These are phyloP conservation scores for Pocillopora grandis DNA, from an alignment of 92 coral and sea anemone species.

Conservation along the genomic window DNA sequence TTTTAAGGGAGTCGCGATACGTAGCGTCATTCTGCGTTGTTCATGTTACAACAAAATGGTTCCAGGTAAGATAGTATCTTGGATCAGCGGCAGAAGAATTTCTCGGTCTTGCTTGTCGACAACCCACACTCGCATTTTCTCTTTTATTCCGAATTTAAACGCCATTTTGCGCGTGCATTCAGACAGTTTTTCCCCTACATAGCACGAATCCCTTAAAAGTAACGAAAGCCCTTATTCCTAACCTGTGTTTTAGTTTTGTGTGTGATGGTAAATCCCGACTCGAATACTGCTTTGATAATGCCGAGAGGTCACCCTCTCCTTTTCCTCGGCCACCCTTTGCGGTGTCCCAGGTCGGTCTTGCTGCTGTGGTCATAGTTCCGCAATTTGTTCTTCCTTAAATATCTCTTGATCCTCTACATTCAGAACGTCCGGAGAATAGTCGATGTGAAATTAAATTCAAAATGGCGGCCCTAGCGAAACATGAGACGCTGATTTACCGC, in stretches of 20 bases:
- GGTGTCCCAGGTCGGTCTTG: conserved; percentile 98
- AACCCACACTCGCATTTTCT: no score
- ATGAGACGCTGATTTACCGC: conserved; percentile 4
- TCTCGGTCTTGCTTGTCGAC: no score
- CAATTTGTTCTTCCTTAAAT: neutral
- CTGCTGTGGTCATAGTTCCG: conserved; percentile 89
- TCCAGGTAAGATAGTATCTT: no score
- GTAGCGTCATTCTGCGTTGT: no score
- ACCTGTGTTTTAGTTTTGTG: conserved; percentile 98
- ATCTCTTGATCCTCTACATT: neutral
- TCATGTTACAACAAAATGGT: no score
- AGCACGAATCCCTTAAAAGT: no score
- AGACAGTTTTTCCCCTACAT: no score
- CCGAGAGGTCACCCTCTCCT: conserved; percentile 95
- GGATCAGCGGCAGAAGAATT: no score
- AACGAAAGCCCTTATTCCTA: neutral
- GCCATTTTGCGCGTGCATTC: no score
- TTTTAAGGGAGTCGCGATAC: no score
- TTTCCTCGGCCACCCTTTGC: conserved; percentile 97
- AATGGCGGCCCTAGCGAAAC: conserved; percentile 21
- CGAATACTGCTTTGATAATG: conserved; percentile 95
- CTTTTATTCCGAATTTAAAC: no score
- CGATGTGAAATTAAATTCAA: neutral
- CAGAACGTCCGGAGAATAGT: no score
- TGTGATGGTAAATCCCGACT: conserved; percentile 98